Conservation (phyloP, 2,797 vertebrate genomes). For the Tokudaia muenninki region DNA sequence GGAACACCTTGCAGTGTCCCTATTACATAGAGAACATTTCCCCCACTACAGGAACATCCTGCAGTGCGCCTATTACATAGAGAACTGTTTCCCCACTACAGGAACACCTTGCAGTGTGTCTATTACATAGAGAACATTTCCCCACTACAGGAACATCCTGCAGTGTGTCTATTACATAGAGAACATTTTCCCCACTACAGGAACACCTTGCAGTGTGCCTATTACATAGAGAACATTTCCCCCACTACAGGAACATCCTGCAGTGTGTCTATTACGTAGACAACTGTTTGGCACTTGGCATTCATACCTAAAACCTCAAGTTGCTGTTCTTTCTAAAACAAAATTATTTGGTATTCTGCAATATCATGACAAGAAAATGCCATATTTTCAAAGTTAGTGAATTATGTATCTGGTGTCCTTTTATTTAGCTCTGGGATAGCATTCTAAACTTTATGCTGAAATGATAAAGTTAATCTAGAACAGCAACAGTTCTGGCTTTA, state of each 20-base stretch:
- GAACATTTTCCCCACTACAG: too few species aligned
- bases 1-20: too few species aligned
- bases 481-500: slow-evolving; percentile 56
- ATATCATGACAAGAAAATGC: not conserved
- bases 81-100: too few species aligned
- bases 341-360: slow-evolving; percentile 18
- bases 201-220: too few species aligned
- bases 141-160: too few species aligned
- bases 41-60: too few species aligned
- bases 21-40: too few species aligned
- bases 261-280: not conserved
- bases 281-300: slow-evolving; percentile 40
- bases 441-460: slow-evolving; percentile 64
- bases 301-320: slow-evolving; percentile 49
- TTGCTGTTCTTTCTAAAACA: slow-evolving; percentile 57
- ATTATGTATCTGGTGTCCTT: not conserved
- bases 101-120: too few species aligned
- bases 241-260: not conserved
- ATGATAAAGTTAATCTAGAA: slow-evolving; percentile 64
- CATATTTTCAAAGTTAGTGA: slow-evolving; percentile 45
- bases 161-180: too few species aligned
- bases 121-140: too few species aligned
- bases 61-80: too few species aligned
- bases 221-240: too few species aligned
- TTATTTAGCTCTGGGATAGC: slow-evolving; percentile 30